Base-by-base conservation (phyloP, 2,113 vertebrate species). In the Empidonax alnorum region DNA sequence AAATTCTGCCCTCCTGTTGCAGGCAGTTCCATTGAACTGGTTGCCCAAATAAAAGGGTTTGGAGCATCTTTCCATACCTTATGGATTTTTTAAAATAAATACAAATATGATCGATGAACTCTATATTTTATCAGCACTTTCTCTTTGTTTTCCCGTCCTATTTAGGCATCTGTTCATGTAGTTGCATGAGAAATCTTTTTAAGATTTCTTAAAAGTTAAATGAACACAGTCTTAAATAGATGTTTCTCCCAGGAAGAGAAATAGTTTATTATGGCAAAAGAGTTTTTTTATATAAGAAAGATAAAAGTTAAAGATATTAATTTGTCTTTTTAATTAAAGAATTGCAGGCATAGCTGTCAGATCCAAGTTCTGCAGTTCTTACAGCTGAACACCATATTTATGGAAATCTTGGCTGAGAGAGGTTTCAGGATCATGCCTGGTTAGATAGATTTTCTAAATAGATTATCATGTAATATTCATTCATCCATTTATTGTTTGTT, bases 401-500 rank as follows among this genome's bases (percentile, higher is more conserved):
- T 76, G 12, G 52, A 91, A 90, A 72, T 89, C 44, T 83, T 92
- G 18, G 69, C 44, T 42, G 28, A 88, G 93, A 55, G 3, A n/a
- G 14, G 3, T 28, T 95, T 77, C 52, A 78, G 39, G 35, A 85
- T 87, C 58, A 90, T 75, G 35, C 53, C 44, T 22, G 18, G 73
- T 96, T 94, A 95, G 71, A 90, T 62, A 87, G 89, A 82, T 97
- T 97, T 97, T 96, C 83, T 93, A 95, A 96, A 96, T 47, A 94
- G 89, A 95, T 93, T 94, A 69, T 90, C 14, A 1, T 90, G 31
- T 93, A 90, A 88, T 95, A 39, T 82, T 95, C 58, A 74, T 96
- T 96, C 92, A 82, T 95, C 96, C 62, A 88, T 97, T 97, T 95
- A 81, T 95, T 95, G 76, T 93, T 97, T 96, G 82, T 97, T 97